Evolutionary conservation across 2,113 vertebrate genomes (phyloP).

Genomic region (Vidua macroura): DNA sequence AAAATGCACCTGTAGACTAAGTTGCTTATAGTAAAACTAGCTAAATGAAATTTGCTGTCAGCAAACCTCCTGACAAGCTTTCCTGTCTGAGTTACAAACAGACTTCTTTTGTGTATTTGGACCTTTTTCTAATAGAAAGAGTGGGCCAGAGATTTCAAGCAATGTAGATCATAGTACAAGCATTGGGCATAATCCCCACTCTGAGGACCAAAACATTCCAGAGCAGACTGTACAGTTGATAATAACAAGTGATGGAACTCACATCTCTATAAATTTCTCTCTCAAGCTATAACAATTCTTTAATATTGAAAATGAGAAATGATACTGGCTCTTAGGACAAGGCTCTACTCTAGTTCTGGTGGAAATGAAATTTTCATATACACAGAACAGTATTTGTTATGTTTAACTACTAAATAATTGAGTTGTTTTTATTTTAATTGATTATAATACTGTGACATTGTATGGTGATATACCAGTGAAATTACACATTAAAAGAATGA

Average conservation of each 20-base stretch:
- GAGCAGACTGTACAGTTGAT: not conserved
- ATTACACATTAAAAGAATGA: not conserved
- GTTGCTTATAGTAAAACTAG: conserved; percentile 13
- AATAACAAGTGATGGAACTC: not conserved
- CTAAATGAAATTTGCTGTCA: conserved; percentile 36
- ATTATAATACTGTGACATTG: not conserved
- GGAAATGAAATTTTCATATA: not conserved
- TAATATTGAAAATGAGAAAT: not conserved
- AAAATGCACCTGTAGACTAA: not conserved
- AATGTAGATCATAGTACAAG: not conserved
- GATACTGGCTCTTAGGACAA: not conserved
- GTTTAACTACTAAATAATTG: not conserved
- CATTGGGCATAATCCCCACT: not conserved
- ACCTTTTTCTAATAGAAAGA: not conserved
- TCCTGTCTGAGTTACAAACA: not conserved
- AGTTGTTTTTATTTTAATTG: not conserved
- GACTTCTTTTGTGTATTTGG: not conserved
- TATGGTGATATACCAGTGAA: not conserved
- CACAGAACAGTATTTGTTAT: not conserved
- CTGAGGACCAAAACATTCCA: not conserved
- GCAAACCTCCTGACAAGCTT: not conserved
- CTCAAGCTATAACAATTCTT: not conserved
- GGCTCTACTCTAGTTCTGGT: not conserved
- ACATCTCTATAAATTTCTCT: not conserved
- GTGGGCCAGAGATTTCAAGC: not conserved